Conservation (phyloP, 1,140 invertebrate species). For the Bathynomus jamesi region DNA sequence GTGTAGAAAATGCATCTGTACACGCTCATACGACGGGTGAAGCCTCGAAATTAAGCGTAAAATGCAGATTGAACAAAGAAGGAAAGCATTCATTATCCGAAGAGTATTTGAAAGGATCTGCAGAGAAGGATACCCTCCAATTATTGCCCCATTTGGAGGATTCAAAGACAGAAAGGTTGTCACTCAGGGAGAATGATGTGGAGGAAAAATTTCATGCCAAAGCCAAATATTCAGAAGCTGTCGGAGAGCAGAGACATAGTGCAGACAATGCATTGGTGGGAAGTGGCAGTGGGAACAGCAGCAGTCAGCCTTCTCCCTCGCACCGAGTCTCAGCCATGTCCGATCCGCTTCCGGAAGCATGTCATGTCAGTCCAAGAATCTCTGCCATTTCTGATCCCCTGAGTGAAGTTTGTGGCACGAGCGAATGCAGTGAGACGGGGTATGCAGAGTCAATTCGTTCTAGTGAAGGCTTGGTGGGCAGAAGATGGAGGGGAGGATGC, state of each 20-base stretch:
- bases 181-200: conserved; percentile 27
- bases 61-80: conserved; percentile 22
- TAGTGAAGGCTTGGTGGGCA: conserved; percentile 5
- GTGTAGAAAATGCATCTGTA: conserved; percentile 28
- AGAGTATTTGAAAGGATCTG: conserved; percentile 24
- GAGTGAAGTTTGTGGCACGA: conserved; percentile 20
- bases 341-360: conserved; percentile 30
- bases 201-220: conserved; percentile 22
- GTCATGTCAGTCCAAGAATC: conserved; percentile 28
- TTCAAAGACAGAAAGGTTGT: not conserved
- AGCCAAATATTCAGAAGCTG: not conserved
- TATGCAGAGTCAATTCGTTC: conserved; percentile 9
- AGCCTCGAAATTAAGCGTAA: conserved; percentile 21
- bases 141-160: too few species aligned
- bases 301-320: conserved; percentile 30
- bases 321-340: conserved; percentile 30
- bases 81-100: conserved; percentile 23
- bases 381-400: conserved; percentile 31
- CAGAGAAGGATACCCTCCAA: conserved; percentile 15
- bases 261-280: not conserved
- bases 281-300: conserved; percentile 22
- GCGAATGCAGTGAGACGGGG: conserved; percentile 18
- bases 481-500: not conserved
- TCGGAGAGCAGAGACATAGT: conserved; percentile 6
- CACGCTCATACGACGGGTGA: conserved; percentile 22